Base-by-base conservation (phyloP, 2,888 invertebrate species). In the Eutolmus rufibarbis region DNA sequence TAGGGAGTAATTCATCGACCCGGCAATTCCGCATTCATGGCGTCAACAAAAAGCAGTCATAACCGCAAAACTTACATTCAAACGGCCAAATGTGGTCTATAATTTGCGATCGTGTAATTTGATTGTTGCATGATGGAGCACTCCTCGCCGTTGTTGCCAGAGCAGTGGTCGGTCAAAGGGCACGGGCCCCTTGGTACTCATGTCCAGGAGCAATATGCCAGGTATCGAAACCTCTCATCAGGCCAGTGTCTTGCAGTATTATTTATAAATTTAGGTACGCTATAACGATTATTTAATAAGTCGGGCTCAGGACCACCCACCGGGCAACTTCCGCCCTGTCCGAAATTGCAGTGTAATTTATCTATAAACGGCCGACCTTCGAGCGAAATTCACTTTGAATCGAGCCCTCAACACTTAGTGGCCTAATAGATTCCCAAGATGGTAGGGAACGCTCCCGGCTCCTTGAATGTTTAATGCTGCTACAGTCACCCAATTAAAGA, bases 91-190 rank as follows among this genome's bases (percentile, higher is more conserved):
- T 87, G 82, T 46, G 77, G 74, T 82, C 88, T 88, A 87, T 88
- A 87, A 88, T 88, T 88, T 88, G 86, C 88, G 87, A 88, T 88
- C 86, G 86, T 87, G 86, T 88, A 88, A 88, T 88, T 87, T 87
- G 87, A 86, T 88, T 87, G 88, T 87, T 88, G 87, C 88, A 88
- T 88, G 88, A 81, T 87, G 86, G 76, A 86, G 77, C 19, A 16
- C 16, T 74, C 37, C 66, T 43, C 66, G 85, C 56, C 56, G 12
- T 12, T 23, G 5, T 14, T 40, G 31, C n/a, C 31, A 8, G 16
- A 31, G 28, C 28, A 74, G 43, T n/a, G 51, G n/a, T 14, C 23
- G 43, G 46, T 37, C 74, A 74, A 84, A 79, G 37, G 23, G 31
- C 40, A 34, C 23, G 66, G 9, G 28, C 82, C 31, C 66, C 84